Evolutionary conservation across 2,113 vertebrate species (phyloP).

Genomic region (Eulemur macaco): DNA sequence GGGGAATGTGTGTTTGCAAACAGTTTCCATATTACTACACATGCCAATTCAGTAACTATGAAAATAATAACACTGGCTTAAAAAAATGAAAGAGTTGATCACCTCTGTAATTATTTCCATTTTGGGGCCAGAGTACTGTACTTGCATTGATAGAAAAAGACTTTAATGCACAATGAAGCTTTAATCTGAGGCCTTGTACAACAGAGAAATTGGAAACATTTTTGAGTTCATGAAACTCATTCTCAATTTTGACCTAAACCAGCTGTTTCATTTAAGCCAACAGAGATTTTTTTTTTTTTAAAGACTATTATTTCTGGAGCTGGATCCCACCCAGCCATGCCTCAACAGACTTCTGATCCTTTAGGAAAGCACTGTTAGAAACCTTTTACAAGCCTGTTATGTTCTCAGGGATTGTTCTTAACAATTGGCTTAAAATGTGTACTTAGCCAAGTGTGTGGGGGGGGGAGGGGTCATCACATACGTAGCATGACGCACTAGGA

Average conservation of each 20-base stretch:
- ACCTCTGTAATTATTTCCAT: conserved; percentile 51
- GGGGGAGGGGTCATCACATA: background rate
- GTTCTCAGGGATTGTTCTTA: background rate
- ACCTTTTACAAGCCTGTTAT: background rate
- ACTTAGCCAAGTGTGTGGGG: background rate
- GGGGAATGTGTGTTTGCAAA: conserved; percentile 28
- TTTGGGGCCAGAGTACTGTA: background rate
- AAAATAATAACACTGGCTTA: conserved; percentile 50
- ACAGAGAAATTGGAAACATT: conserved; percentile 49
- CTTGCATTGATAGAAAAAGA: conserved; percentile 3
- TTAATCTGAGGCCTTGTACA: background rate
- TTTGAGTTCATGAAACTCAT: conserved; percentile 56
- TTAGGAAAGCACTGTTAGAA: conserved; percentile 38
- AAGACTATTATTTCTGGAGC: background rate
- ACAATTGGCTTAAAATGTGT: conserved; percentile 15
- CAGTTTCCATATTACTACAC: conserved; percentile 28
- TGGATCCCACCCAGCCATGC: background rate
- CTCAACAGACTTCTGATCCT: background rate
- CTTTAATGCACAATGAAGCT: conserved; percentile 20
- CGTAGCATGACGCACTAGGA: background rate
- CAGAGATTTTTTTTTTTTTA: background rate
- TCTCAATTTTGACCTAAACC: conserved; percentile 55
- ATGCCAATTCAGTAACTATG: conserved; percentile 37
- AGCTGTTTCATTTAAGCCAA: conserved; percentile 60
- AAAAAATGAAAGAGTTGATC: background rate